phyloP scores from a whole-genome alignment of 2,113 vertebrate genomes.

The Chaetorhynchus papuensis region DNA sequence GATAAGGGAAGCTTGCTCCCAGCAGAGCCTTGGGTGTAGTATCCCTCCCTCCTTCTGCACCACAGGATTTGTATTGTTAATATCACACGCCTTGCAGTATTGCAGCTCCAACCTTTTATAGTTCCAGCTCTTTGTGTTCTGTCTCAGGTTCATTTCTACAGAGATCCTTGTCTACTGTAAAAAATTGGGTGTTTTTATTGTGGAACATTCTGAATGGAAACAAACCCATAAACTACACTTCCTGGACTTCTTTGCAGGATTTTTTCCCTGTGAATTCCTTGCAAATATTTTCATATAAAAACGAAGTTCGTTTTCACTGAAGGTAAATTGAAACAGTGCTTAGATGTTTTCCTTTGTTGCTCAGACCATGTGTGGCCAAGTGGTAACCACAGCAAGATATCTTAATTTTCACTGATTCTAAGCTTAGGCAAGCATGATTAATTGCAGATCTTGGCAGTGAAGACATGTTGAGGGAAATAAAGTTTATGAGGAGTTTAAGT shows the following conservation, averaged over 20 bases:
- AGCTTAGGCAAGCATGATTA: neutral
- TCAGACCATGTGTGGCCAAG: accelerated
- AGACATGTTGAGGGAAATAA: neutral
- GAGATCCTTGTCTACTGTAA: neutral
- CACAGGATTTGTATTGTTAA: accelerated
- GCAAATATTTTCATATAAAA: neutral
- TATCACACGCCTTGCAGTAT: neutral
- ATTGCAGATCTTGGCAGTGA: neutral
- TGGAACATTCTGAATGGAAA: neutral
- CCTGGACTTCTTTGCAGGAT: neutral
- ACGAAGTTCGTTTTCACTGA: neutral
- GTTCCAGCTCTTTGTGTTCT: neutral
- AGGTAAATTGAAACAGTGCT: neutral
- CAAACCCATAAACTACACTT: neutral
- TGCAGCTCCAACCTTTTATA: neutral
- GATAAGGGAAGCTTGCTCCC: neutral
- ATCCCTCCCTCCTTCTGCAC: neutral
- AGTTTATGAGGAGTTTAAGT: neutral
- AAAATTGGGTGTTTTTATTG: neutral
- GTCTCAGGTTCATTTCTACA: neutral
- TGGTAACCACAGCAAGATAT: neutral
- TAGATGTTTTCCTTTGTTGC: neutral
- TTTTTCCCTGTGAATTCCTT: neutral
- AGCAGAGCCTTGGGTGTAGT: neutral
- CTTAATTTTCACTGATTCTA: neutral